Conservation (phyloP, 2,888 invertebrate genomes). For the Psylliodes chrysocephalus region DNA sequence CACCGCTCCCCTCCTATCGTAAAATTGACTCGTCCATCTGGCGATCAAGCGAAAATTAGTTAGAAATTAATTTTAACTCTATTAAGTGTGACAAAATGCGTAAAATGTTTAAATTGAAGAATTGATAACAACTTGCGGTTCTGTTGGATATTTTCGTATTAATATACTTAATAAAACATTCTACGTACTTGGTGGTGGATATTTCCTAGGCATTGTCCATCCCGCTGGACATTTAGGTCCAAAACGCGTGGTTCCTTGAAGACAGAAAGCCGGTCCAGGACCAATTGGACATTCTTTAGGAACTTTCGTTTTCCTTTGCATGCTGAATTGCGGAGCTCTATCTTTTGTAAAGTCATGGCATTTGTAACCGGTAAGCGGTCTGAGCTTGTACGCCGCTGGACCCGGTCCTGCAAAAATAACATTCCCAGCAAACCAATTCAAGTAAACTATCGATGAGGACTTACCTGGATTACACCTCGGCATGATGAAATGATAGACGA, state of each 20-base stretch:
- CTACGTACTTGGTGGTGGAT: conserved; percentile 18
- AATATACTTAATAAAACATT: background rate
- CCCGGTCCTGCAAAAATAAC: conserved; percentile 72
- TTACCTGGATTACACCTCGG: conserved; percentile 25
- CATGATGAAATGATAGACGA: conserved; percentile 11
- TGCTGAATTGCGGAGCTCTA: conserved; percentile 73
- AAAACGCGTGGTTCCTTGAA: conserved; percentile 65
- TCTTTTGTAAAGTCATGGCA: conserved; percentile 72
- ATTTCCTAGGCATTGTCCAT: conserved; percentile 61
- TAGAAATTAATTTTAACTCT: no score
- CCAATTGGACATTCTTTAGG: conserved; percentile 48
- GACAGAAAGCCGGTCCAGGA: conserved; percentile 66
- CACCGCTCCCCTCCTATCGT: no score
- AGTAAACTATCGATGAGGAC: no score
- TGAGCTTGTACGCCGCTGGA: conserved; percentile 73
- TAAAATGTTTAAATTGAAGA: no score
- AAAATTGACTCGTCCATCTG: no score
- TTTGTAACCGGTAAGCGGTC: conserved; percentile 70
- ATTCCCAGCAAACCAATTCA: no score
- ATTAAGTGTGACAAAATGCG: no score
- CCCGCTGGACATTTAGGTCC: conserved; percentile 67
- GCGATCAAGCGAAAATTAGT: no score
- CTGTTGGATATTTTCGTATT: no score
- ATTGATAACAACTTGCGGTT: no score
- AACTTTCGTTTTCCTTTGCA: conserved; percentile 67